Evolutionary conservation across 2,888 invertebrate species (phyloP), one percentile per base, ranked within the genome.

Genomic region (Apamea sordens): DNA sequence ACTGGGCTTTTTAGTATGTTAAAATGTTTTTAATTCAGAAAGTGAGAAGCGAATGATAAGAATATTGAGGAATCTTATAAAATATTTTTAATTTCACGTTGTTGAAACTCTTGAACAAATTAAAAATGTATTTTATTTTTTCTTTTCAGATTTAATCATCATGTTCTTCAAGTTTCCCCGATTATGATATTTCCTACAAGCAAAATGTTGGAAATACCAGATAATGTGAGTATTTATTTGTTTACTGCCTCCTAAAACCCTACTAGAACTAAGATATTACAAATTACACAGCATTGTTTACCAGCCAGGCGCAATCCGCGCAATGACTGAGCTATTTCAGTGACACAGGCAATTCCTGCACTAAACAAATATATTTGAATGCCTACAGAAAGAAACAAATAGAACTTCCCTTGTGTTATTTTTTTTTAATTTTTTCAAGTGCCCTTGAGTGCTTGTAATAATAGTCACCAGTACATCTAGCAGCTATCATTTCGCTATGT

Each of bases 141-240:
- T 89, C 72, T 88, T 93, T 92, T 8, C 94, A 95, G 94, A 89
- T 92, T 81, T 80, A 82, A 78, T 83, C 86, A 89, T 78, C 73
- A 91, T 90, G 91, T 85, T 84, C 80, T 80, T 81, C 83, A 90
- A 85, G 87, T 83, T 83, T 77, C 87, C 84, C 80, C 85, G 87
- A 88, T 86, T 90, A 91, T 92, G 89, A 92, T 92, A 89, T 77
- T 85, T 76, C 83, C 85, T 81, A 79, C 86, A 85, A 86, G 75
- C 84, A 93, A 91, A 81, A 95, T 95, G 94, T 91, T 95, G 90
- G 95, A 95, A 79, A 90, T 95, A 83, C 92, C 93, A 86, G 95
- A 95, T 88, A 95, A 95, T 89, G 95, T 95, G 86, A 95, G 95
- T 93, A 80, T 28, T 32, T 93, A 77, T 28, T 47, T 41, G 21